Evolutionary conservation across 2,113 vertebrate species (phyloP).

Genomic region (Tor tambroides): DNA sequence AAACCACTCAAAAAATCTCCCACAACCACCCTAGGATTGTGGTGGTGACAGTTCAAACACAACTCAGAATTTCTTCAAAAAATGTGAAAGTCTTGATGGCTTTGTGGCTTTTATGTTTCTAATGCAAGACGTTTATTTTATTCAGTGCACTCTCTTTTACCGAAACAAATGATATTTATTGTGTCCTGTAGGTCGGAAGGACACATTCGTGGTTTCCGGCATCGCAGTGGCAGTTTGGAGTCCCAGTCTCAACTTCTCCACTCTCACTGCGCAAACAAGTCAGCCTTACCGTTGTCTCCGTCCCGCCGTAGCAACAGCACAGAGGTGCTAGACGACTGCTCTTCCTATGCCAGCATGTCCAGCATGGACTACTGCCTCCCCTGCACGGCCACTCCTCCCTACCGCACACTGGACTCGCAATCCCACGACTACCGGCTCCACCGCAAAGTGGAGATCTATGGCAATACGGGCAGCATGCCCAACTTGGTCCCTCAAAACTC

Average conservation of each 20-base stretch:
- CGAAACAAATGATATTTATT: not conserved
- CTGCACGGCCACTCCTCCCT: slow-evolving; percentile 71
- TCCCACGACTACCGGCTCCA: slow-evolving; percentile 79
- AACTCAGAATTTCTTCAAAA: no score
- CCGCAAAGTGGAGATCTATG: slow-evolving; percentile 83
- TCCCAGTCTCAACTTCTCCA: slow-evolving; percentile 83
- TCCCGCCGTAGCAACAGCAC: slow-evolving; percentile 90
- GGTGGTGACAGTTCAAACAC: no score
- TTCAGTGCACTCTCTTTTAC: not conserved
- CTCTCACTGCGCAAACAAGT: slow-evolving; percentile 77
- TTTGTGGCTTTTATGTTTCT: no score
- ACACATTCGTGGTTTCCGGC: slow-evolving; percentile 82
- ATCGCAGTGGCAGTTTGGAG: slow-evolving; percentile 91
- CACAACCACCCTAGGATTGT: no score
- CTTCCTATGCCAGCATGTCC: slow-evolving; percentile 92
- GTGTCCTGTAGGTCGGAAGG: slow-evolving; percentile 78
- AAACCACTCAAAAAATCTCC: no score
- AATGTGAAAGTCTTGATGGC: no score
- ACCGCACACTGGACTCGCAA: slow-evolving; percentile 79
- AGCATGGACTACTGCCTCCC: slow-evolving; percentile 83
- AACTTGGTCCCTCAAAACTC: slow-evolving; percentile 87
- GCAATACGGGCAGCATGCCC: slow-evolving; percentile 91
- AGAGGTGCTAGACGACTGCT: slow-evolving; percentile 89
- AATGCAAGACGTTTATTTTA: no score
- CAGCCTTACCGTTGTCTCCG: slow-evolving; percentile 84